Evolutionary conservation across 2,888 invertebrate genomes (phyloP).

Genomic region (Pyralis farinalis): DNA sequence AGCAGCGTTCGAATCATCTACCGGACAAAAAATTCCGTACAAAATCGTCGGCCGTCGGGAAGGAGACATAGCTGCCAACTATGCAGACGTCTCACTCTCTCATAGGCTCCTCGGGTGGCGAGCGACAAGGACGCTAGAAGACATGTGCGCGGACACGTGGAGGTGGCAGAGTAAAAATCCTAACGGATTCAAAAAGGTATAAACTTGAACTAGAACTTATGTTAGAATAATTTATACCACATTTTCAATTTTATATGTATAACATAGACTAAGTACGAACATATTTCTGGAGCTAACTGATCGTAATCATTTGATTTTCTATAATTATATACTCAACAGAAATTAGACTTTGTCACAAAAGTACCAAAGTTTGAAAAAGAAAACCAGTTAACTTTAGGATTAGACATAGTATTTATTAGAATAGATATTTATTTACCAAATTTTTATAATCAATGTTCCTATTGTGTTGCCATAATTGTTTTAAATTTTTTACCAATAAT

Average conservation of each 20-base stretch:
- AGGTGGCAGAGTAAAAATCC: constrained; percentile 93
- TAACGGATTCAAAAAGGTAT: constrained; percentile 80
- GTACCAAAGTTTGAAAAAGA: too few species aligned
- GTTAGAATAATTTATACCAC: too few species aligned
- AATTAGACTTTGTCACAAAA: too few species aligned
- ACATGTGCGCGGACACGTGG: constrained; percentile 95
- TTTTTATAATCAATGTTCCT: constrained; percentile 27
- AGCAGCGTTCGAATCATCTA: constrained; percentile 88
- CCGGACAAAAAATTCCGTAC: constrained; percentile 87
- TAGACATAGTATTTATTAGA: neutral
- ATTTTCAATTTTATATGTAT: too few species aligned
- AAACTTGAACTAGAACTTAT: neutral
- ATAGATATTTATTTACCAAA: constrained; percentile 13
- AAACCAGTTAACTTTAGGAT: neutral
- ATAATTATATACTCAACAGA: too few species aligned
- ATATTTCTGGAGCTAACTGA: too few species aligned
- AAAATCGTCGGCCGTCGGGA: constrained; percentile 86
- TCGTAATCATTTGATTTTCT: too few species aligned
- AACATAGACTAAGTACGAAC: too few species aligned
- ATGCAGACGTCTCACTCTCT: constrained; percentile 90
- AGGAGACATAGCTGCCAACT: constrained; percentile 93
- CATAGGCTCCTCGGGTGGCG: constrained; percentile 90
- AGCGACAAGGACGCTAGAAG: constrained; percentile 86
- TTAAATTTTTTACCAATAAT: constrained; percentile 13
- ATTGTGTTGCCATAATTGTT: constrained; percentile 46